phyloP scores from a whole-genome alignment of 2,113 vertebrate species.

The Macrotus californicus region DNA sequence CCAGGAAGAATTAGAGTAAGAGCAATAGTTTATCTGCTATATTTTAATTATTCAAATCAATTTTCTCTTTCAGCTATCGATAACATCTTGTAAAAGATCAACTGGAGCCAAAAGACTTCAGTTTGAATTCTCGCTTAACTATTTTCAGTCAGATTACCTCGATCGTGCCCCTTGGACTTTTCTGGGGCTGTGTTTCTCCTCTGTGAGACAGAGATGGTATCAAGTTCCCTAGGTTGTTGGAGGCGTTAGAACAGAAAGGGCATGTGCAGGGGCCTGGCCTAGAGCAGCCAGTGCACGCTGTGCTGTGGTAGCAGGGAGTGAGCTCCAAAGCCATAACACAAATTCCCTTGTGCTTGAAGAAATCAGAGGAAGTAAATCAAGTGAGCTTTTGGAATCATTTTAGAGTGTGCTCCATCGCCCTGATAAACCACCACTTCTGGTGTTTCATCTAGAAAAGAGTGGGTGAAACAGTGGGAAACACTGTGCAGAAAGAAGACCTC shows the following conservation, averaged over 20 bases:
- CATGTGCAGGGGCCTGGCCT: background rate
- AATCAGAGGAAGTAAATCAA: background rate
- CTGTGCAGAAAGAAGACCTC: background rate
- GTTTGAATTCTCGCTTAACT: background rate
- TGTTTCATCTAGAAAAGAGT: background rate
- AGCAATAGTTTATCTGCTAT: background rate
- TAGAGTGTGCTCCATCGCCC: background rate
- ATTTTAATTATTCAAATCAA: background rate
- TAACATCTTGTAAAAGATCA: background rate
- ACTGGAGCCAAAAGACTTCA: background rate
- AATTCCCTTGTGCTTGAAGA: background rate
- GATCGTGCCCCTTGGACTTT: background rate
- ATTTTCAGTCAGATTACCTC: background rate
- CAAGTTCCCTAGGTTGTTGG: background rate
- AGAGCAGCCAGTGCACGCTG: background rate
- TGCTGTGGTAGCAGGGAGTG: background rate
- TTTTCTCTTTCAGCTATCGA: background rate
- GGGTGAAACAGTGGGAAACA: background rate
- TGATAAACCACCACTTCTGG: background rate
- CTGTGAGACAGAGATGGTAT: background rate
- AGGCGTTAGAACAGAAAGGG: background rate
- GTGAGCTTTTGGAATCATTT: background rate
- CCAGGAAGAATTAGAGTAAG: background rate
- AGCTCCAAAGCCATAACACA: background rate
- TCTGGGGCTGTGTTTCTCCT: background rate